Conservation (phyloP, 2,888 invertebrate genomes). For the Drosophila phalerata region DNA sequence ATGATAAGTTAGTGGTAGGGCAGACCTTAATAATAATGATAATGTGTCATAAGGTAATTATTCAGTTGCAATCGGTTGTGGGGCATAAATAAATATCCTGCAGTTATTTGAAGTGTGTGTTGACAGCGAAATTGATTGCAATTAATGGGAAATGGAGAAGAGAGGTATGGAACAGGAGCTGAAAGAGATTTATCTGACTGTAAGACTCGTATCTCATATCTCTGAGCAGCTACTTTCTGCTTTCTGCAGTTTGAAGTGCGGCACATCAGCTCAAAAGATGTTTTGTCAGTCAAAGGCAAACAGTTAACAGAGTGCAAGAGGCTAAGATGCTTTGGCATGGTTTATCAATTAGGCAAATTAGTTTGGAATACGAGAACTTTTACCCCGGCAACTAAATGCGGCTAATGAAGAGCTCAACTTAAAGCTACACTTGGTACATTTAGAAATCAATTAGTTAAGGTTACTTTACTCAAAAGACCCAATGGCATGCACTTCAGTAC, state of each 20-base stretch:
- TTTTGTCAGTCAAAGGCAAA: conserved; percentile 53
- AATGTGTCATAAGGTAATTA: conserved; percentile 82
- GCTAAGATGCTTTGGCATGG: conserved; percentile 65
- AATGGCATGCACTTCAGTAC: conserved; percentile 29
- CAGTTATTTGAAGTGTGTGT: conserved; percentile 78
- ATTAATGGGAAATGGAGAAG: conserved; percentile 73
- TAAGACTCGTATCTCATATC: conserved; percentile 2
- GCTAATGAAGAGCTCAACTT: conserved; percentile 47
- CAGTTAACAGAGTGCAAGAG: conserved; percentile 39
- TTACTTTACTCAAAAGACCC: conserved; percentile 37
- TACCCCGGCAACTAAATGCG: conserved; percentile 36
- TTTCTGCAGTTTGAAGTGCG: conserved; percentile 57
- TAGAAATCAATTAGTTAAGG: conserved; percentile 65
- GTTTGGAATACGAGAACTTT: conserved; percentile 41
- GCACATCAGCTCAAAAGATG: conserved; percentile 70
- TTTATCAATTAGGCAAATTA: conserved; percentile 78
- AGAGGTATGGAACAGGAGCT: conserved; percentile 17
- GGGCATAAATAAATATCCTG: conserved; percentile 77
- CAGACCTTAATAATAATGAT: conserved; percentile 76
- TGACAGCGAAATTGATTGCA: conserved; percentile 81
- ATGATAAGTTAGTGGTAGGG: conserved; percentile 64
- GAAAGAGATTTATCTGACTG: conserved; percentile 32
- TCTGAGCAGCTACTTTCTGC: conserved; percentile 1
- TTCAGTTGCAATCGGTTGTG: conserved; percentile 73
- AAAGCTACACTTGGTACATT: conserved; percentile 48